A percentile compares a stretch with the other conserved stretches of the same genome.
Conservation (phyloP, 2,113 vertebrate species). For the Petrocephalus zakoni region DNA sequence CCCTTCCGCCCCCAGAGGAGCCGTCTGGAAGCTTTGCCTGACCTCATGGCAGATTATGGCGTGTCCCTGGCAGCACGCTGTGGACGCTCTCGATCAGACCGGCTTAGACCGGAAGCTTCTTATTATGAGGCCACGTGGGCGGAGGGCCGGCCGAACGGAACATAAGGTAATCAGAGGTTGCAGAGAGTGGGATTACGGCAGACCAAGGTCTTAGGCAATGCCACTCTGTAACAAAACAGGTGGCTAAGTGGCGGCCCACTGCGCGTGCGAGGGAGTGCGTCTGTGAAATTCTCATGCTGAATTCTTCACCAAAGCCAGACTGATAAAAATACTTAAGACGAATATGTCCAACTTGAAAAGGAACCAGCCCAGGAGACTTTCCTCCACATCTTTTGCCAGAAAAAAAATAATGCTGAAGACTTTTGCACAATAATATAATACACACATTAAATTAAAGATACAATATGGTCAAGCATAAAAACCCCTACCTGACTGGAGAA, state of each 20-base stretch:
- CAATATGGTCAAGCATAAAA: neutral
- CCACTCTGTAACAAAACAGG: neutral
- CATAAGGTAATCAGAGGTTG: slow-evolving; percentile 4
- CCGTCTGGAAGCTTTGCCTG: neutral
- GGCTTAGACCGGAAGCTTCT: slow-evolving; percentile 19
- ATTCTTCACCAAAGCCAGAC: neutral
- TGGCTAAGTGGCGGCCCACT: neutral
- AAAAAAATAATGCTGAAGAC: neutral
- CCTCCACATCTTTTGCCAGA: neutral
- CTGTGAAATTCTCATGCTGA: neutral
- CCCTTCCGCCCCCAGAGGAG: neutral
- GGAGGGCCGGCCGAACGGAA: neutral
- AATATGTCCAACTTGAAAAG: neutral
- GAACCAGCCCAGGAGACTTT: neutral
- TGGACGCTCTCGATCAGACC: neutral
- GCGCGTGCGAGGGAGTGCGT: neutral
- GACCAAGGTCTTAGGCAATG: slow-evolving; percentile 9
- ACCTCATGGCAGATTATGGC: slow-evolving; percentile 20
- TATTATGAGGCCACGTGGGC: neutral
- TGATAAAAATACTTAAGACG: neutral
- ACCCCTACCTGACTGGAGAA: neutral
- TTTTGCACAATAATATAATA: neutral
- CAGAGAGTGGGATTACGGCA: neutral
- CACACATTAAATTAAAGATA: neutral
- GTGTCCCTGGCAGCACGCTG: neutral